Evolutionary conservation across 1,140 invertebrate species (phyloP).

Genomic region (Cherax quadricarinatus): DNA sequence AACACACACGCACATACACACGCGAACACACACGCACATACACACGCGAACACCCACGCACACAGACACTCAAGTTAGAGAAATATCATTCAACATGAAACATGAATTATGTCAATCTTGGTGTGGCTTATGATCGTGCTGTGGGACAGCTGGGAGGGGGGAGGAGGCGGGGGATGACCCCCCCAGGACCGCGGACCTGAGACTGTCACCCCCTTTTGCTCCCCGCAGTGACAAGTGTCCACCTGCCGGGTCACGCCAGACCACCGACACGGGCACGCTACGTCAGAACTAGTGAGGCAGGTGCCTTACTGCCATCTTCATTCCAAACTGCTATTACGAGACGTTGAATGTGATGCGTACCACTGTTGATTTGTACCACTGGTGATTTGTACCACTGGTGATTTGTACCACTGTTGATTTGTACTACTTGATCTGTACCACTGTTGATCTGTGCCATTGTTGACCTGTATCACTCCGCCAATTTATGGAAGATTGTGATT

Average conservation of each 20-base stretch:
- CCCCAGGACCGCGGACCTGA: too few species aligned
- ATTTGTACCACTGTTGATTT: too few species aligned
- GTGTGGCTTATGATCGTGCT: conserved; percentile 40
- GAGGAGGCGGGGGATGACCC: neutral
- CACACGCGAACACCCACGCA: conserved; percentile 9
- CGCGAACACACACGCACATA: neutral
- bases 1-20: too few species aligned
- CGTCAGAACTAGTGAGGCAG: too few species aligned
- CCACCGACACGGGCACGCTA: neutral
- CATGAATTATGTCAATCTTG: conserved; percentile 53
- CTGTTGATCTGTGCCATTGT: too few species aligned
- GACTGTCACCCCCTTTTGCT: too few species aligned
- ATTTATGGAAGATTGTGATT: too few species aligned
- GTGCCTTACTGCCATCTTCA: neutral
- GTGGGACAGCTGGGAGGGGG: neutral
- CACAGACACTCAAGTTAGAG: conserved; percentile 1
- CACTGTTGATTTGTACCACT: too few species aligned
- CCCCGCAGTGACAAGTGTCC: conserved; percentile 29
- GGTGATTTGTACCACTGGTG: too few species aligned
- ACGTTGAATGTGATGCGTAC: too few species aligned
- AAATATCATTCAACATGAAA: conserved; percentile 50
- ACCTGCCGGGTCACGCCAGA: conserved; percentile 26
- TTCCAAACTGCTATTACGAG: neutral
- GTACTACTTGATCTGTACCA: too few species aligned
- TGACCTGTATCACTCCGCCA: too few species aligned